Conservation (phyloP, 2,888 invertebrate species). For the Cantharis lateralis region DNA sequence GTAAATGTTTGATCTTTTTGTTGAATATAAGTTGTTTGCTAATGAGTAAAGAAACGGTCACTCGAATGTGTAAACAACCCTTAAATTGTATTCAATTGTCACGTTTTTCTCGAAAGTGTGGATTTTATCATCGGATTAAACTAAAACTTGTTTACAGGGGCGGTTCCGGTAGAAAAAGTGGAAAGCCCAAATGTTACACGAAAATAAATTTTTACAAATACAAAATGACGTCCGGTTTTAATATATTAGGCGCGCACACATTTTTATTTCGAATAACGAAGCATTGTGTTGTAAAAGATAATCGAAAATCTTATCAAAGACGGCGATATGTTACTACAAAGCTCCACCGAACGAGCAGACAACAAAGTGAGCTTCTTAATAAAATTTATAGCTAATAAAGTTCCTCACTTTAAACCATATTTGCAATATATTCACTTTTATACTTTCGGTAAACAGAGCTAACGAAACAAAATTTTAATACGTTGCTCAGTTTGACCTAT, state of each 20-base stretch:
- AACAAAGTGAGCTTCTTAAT: neutral
- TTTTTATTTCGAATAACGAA: neutral
- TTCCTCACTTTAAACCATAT: neutral
- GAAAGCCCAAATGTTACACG: neutral
- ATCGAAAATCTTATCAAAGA: neutral
- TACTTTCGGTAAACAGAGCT: neutral
- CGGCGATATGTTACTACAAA: neutral
- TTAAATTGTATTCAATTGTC: neutral
- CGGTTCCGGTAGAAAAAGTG: neutral
- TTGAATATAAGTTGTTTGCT: conserved; percentile 3
- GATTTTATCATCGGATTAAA: neutral
- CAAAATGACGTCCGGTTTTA: neutral
- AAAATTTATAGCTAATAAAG: neutral
- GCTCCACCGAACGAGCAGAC: neutral
- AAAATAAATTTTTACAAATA: neutral
- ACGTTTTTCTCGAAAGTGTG: neutral
- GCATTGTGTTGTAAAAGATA: neutral
- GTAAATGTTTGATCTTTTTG: conserved; percentile 7
- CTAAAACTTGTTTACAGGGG: neutral
- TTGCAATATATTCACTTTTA: neutral
- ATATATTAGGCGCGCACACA: no score
- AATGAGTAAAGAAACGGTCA: neutral
- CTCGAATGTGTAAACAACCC: conserved; percentile 14
- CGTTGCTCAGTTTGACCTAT: neutral
- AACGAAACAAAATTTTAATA: neutral